phyloP scores from a whole-genome alignment of 2,888 invertebrate genomes.

The Platycheirus albimanus region DNA sequence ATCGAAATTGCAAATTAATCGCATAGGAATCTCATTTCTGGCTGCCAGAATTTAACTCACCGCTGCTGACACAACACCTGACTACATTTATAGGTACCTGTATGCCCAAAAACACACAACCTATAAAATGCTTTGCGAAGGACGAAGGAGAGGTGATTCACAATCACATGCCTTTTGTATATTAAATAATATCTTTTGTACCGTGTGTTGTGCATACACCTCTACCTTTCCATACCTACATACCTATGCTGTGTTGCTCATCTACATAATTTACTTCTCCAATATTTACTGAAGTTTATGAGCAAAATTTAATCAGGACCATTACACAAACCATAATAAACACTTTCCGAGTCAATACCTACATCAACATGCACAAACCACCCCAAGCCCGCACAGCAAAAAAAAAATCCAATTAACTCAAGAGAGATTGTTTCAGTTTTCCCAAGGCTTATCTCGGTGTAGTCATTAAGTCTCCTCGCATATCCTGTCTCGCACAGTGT shows the following conservation, averaged over 20 bases:
- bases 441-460: slow-evolving; percentile 73
- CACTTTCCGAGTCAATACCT: slow-evolving; percentile 57
- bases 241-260: slow-evolving; percentile 51
- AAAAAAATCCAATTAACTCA: slow-evolving; percentile 72
- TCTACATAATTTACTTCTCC: slow-evolving; percentile 74
- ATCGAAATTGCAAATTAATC: slow-evolving; percentile 74
- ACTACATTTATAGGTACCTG: no score
- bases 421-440: slow-evolving; percentile 74
- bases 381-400: slow-evolving; percentile 2
- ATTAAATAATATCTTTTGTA: slow-evolving; percentile 53
- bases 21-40: slow-evolving; percentile 74
- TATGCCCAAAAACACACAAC: no score
- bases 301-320: slow-evolving; percentile 71
- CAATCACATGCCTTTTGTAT: slow-evolving; percentile 11
- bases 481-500: slow-evolving; percentile 64
- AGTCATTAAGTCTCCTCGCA: slow-evolving; percentile 67
- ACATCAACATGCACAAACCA: slow-evolving; percentile 25
- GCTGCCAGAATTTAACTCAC: slow-evolving; percentile 57
- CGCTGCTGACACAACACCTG: slow-evolving; percentile 28
- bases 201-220: not conserved
- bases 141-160: slow-evolving; percentile 18
- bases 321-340: slow-evolving; percentile 71
- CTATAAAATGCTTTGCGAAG: slow-evolving; percentile 24
- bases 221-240: not conserved
- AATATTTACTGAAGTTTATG: slow-evolving; percentile 73